Conservation (phyloP, 2,888 invertebrate species). For the Macaria liturata region DNA sequence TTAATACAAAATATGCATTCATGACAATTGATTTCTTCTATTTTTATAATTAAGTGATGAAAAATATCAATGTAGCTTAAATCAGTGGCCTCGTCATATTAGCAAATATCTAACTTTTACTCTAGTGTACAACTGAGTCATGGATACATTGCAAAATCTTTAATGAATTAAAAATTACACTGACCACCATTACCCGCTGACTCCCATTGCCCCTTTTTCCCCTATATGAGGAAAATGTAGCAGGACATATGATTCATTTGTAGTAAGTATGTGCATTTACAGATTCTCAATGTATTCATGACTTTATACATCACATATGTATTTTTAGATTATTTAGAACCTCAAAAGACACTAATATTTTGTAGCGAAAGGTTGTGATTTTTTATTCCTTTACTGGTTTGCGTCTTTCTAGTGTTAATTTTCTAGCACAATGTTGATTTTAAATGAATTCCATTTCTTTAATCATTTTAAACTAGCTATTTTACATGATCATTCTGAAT, state of each 20-base stretch:
- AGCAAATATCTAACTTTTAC: too few relatives aligned
- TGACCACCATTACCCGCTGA: too few relatives aligned
- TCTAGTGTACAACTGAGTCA: not conserved
- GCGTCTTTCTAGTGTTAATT: slow-evolving; percentile 5
- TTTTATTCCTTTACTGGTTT: slow-evolving; percentile 11
- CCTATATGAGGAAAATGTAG: too few relatives aligned
- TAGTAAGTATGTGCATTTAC: too few relatives aligned
- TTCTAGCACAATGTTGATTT: slow-evolving; percentile 14
- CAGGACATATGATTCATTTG: too few relatives aligned
- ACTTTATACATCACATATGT: not conserved
- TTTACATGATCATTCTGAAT: too few relatives aligned
- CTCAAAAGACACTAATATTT: slow-evolving; percentile 25
- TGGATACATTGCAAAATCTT: too few relatives aligned
- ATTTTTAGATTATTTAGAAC: slow-evolving; percentile 1
- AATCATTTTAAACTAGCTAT: not conserved
- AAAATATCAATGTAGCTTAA: not conserved
- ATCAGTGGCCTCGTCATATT: too few relatives aligned
- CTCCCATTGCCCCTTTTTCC: too few relatives aligned
- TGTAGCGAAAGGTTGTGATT: slow-evolving; percentile 26
- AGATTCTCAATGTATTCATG: slow-evolving; percentile 8
- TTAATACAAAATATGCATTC: not conserved
- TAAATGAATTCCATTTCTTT: slow-evolving; percentile 2
- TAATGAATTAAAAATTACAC: too few relatives aligned
- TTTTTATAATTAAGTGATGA: slow-evolving; percentile 14
- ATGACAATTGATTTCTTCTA: slow-evolving; percentile 13